Conservation (phyloP, 53 echinoderm and acorn worm genomes). For the Zoroaster sp. region DNA sequence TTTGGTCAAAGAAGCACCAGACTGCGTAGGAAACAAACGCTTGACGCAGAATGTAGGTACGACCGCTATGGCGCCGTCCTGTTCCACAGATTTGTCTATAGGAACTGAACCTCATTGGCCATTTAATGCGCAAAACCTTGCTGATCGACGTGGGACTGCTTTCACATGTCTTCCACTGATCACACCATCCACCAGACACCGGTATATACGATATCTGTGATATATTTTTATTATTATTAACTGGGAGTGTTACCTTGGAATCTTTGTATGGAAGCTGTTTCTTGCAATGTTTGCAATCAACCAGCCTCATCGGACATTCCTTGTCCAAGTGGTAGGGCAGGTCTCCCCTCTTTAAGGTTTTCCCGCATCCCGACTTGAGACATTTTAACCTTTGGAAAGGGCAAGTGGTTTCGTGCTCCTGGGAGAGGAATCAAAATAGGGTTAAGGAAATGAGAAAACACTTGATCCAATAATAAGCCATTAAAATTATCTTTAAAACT, state of each 20-base stretch:
- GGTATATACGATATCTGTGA: too few species aligned
- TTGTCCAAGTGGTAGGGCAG: conserved; percentile 35
- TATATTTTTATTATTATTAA: too few species aligned
- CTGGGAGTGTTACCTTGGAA: not conserved
- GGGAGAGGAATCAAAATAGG: not conserved
- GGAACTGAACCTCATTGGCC: too few species aligned
- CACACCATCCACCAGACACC: too few species aligned
- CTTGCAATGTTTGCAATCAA: conserved; percentile 31
- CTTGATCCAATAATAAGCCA: not conserved
- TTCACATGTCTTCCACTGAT: too few species aligned
- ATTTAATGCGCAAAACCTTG: too few species aligned
- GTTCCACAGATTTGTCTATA: too few species aligned
- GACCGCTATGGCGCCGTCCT: too few species aligned
- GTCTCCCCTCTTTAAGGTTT: conserved; percentile 17
- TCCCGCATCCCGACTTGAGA: conserved; percentile 49
- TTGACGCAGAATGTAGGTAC: too few species aligned
- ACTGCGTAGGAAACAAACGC: too few species aligned
- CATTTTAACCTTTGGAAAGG: conserved; percentile 36
- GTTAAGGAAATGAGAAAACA: not conserved
- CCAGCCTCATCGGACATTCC: conserved; percentile 43
- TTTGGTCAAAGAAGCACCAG: too few species aligned
- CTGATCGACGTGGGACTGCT: too few species aligned
- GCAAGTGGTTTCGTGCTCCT: conserved; percentile 51
- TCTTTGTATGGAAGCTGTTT: conserved; percentile 17
- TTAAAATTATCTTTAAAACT: not conserved